A percentile compares a stretch with the other conserved stretches of the same genome.
Evolutionary conservation across 2,113 vertebrate species (phyloP).

Genomic region (Diadophis punctatus): DNA sequence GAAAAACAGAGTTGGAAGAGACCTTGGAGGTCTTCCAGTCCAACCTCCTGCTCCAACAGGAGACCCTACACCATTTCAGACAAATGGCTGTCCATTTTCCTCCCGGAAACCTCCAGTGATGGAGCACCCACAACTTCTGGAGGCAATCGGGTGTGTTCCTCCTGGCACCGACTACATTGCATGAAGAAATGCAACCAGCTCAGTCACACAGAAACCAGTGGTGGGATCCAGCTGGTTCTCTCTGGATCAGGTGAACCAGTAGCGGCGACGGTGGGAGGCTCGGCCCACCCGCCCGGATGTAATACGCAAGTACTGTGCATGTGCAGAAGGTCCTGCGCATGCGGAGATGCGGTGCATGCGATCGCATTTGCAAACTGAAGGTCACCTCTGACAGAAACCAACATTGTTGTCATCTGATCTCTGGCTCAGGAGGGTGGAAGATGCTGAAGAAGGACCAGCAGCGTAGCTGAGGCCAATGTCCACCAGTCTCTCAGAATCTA

Average conservation of each 20-base stretch:
- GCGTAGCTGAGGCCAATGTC: neutral
- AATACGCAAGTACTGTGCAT: too few relatives aligned
- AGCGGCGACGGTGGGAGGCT: too few relatives aligned
- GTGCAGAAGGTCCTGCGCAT: too few relatives aligned
- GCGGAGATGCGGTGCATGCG: too few relatives aligned
- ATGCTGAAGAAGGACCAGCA: neutral
- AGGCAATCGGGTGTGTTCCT: neutral
- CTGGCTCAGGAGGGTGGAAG: neutral
- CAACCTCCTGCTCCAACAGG: neutral
- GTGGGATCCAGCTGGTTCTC: too few relatives aligned
- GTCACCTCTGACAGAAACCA: too few relatives aligned
- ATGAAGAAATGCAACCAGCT: neutral
- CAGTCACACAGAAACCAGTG: too few relatives aligned
- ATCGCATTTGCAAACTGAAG: too few relatives aligned
- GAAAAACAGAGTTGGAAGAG: neutral
- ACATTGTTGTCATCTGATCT: neutral
- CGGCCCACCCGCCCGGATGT: too few relatives aligned
- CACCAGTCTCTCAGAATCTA: neutral
- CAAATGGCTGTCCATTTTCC: neutral
- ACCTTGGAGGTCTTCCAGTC: neutral
- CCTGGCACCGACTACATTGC: neutral
- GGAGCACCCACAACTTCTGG: neutral
- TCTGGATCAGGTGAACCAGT: too few relatives aligned
- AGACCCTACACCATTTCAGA: neutral
- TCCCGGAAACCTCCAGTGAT: too few relatives aligned